Evolutionary conservation across 2,888 invertebrate genomes (phyloP).

Genomic region (Parnassius glacialis): DNA sequence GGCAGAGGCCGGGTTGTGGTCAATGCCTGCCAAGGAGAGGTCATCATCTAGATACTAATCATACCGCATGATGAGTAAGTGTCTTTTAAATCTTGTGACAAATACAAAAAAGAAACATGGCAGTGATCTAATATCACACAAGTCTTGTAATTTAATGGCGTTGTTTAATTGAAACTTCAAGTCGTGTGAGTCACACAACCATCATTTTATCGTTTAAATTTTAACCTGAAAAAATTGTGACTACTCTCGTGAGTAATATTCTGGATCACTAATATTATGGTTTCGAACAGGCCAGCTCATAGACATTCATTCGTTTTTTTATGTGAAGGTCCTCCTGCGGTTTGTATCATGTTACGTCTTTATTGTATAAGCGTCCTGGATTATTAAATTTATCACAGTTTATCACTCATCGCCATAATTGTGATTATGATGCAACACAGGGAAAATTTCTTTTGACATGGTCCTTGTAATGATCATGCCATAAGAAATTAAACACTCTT

Average conservation of each 20-base stretch:
- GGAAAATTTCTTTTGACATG: no score
- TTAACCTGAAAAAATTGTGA: slow-evolving; percentile 19
- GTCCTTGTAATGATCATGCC: no score
- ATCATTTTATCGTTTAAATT: slow-evolving; percentile 15
- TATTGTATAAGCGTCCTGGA: no score
- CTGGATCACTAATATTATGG: not conserved
- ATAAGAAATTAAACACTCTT: no score
- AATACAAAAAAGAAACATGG: not conserved
- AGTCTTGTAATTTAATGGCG: slow-evolving; percentile 17
- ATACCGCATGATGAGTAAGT: slow-evolving; percentile 4
- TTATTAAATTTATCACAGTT: no score
- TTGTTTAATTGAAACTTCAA: slow-evolving; percentile 10
- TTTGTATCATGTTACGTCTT: no score
- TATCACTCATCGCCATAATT: no score
- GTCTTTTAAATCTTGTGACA: slow-evolving; percentile 7
- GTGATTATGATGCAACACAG: no score
- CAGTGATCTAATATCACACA: not conserved
- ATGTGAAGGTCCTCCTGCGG: no score
- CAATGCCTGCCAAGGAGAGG: no score
- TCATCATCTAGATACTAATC: no score
- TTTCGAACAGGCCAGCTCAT: not conserved
- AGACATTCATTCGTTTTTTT: not conserved
- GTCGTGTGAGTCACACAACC: slow-evolving; percentile 6
- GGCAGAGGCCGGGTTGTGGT: no score
- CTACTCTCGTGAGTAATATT: slow-evolving; percentile 10